A percentile compares a stretch with the other conserved stretches of the same genome.
phyloP scores from a whole-genome alignment of 2,113 vertebrate species.

The Labrus mixtus region DNA sequence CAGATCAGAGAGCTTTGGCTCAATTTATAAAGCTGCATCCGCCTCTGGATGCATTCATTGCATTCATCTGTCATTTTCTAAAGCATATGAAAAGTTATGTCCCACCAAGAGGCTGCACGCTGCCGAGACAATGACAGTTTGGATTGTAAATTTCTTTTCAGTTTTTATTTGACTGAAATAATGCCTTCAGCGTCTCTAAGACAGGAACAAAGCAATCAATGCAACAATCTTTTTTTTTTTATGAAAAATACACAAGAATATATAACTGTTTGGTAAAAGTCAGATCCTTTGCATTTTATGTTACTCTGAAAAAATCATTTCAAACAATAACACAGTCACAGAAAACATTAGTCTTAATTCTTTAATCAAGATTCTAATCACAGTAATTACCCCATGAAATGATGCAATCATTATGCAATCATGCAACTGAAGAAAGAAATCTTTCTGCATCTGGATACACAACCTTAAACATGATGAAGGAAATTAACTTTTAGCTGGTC shows the following conservation, averaged over 20 bases:
- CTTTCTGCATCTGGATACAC: neutral
- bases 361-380: conserved; percentile 44
- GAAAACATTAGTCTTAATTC: neutral
- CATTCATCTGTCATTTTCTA: conserved; percentile 54
- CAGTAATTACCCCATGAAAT: conserved; percentile 29
- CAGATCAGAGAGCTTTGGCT: conserved; percentile 60
- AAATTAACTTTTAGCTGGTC: conserved; percentile 2
- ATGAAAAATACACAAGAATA: neutral
- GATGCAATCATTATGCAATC: conserved; percentile 14
- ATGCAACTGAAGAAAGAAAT: neutral
- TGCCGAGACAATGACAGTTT: conserved; percentile 26
- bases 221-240: conserved; percentile 7
- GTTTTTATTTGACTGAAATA: conserved; percentile 39
- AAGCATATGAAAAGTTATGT: conserved; percentile 48
- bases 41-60: conserved; percentile 45
- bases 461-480: neutral
- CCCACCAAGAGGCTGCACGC: conserved; percentile 19
- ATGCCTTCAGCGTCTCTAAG: conserved; percentile 18
- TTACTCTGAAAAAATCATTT: neutral
- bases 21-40: conserved; percentile 51
- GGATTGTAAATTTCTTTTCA: conserved; percentile 32
- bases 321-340: neutral
- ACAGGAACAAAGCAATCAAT: conserved; percentile 26
- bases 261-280: conserved; percentile 8
- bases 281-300: neutral